Conservation (phyloP, 2,797 vertebrate species). For the Coregonus suidteri region DNA sequence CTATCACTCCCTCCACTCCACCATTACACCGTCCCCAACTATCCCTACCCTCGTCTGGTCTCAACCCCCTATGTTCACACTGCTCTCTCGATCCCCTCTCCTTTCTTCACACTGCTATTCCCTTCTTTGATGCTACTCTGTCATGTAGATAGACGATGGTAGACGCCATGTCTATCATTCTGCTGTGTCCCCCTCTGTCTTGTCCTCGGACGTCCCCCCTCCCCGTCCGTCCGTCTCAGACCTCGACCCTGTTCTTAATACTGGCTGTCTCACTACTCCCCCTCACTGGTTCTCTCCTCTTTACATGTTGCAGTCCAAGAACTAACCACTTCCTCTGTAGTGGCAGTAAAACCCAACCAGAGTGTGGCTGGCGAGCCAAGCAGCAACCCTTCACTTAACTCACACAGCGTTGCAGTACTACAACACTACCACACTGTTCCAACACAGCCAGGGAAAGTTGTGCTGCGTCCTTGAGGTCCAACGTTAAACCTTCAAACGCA, state of each 20-base stretch:
- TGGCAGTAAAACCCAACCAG: conserved; percentile 55
- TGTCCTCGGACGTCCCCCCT: conserved; percentile 13
- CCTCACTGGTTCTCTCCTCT: conserved; percentile 9
- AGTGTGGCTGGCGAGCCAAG: conserved; percentile 29
- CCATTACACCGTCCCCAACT: conserved; percentile 10
- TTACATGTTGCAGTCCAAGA: conserved; percentile 36
- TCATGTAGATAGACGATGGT: conserved; percentile 18
- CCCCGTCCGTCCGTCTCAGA: conserved; percentile 9
- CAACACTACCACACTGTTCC: conserved; percentile 32
- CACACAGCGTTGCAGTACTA: neutral
- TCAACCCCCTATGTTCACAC: conserved; percentile 25
- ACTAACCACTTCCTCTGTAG: conserved; percentile 70
- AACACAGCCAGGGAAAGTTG: conserved; percentile 64
- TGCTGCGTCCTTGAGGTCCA: conserved; percentile 84
- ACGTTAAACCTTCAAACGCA: conserved; percentile 81
- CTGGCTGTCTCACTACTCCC: conserved; percentile 16
- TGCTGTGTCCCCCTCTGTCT: conserved; percentile 17
- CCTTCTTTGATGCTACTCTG: neutral
- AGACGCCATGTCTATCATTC: conserved; percentile 21
- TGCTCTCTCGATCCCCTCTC: conserved; percentile 17
- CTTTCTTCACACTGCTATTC: neutral
- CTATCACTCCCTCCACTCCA: conserved; percentile 10
- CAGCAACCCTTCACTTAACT: conserved; percentile 30
- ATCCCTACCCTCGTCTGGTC: neutral
- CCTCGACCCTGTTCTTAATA: neutral